Percentiles rank a stretch among this genome's conserved stretches.
Evolutionary conservation across 2,888 invertebrate genomes (phyloP).

Genomic region (Clistopyga incitator): DNA sequence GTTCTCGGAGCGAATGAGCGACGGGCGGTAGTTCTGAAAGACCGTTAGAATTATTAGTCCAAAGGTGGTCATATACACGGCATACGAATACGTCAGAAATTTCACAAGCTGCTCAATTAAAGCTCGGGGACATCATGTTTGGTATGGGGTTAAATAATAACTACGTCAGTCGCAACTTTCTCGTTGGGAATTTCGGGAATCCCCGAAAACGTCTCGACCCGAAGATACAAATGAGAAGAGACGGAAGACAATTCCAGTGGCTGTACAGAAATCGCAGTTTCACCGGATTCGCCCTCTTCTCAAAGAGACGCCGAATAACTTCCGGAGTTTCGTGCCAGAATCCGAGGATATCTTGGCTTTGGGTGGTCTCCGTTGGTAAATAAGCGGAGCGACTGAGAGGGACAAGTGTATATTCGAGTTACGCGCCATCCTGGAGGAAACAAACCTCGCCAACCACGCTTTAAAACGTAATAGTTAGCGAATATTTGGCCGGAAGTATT

Average conservation of each 20-base stretch:
- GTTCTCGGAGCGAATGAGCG: constrained; percentile 36
- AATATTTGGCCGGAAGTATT: constrained; percentile 62
- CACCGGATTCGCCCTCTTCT: not conserved
- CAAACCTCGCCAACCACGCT: constrained; percentile 26
- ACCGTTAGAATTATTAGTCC: constrained; percentile 67
- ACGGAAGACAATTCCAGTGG: not conserved
- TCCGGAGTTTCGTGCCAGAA: constrained; percentile 37
- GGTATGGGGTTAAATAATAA: constrained; percentile 14
- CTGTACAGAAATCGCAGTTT: constrained; percentile 14
- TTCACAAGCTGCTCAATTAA: constrained; percentile 34
- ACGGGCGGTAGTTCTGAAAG: constrained; percentile 29
- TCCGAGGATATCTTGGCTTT: constrained; percentile 38
- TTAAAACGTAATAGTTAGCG: constrained; percentile 53
- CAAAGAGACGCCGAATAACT: constrained; percentile 21
- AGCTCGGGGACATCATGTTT: constrained; percentile 8
- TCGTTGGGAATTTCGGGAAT: constrained; percentile 23
- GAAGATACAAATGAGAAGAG: constrained; percentile 12
- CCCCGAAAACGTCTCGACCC: constrained; percentile 25
- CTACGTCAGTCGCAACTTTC: constrained; percentile 2
- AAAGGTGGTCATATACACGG: constrained; percentile 29
- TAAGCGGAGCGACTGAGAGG: not conserved
- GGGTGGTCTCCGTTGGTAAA: constrained; percentile 27
- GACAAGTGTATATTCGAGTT: constrained; percentile 27
- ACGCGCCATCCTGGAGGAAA: constrained; percentile 6
- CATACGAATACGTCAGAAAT: constrained; percentile 47